A percentile compares a stretch with the other conserved stretches of the same genome.
These are phyloP conservation scores for Lymantria dispar DNA, from an alignment of 2,888 invertebrate species.

Conservation along the genomic window DNA sequence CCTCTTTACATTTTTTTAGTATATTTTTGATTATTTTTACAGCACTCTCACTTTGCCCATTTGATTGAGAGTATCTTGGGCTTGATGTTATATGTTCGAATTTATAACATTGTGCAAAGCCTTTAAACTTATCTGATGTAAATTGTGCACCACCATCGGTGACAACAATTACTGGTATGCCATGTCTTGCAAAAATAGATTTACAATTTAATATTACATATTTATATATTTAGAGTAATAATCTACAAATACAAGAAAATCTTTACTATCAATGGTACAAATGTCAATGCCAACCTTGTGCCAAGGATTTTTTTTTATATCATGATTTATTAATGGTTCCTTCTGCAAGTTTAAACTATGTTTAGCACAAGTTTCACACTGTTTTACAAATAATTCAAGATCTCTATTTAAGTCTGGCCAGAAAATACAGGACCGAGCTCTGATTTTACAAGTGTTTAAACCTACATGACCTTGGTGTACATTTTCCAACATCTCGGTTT, in stretches of 20 bases:
- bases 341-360: background rate
- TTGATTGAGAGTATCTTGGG: too few species aligned
- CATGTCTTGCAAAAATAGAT: too few species aligned
- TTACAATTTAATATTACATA: too few species aligned
- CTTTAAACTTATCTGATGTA: too few species aligned
- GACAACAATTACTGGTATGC: too few species aligned
- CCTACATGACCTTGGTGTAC: constrained; percentile 6
- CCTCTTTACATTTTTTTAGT: too few species aligned
- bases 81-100: too few species aligned
- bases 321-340: background rate
- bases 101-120: too few species aligned
- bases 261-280: background rate
- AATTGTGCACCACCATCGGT: too few species aligned
- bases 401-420: constrained; percentile 11
- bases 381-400: background rate
- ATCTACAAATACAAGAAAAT: background rate
- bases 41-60: too few species aligned
- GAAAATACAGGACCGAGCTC: constrained; percentile 6
- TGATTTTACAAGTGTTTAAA: constrained; percentile 2
- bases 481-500: background rate
- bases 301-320: background rate
- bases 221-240: background rate
- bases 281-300: background rate
- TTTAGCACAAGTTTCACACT: background rate
- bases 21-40: too few species aligned